Conservation (phyloP, 1,140 invertebrate genomes). For the Habropoda laboriosa region DNA sequence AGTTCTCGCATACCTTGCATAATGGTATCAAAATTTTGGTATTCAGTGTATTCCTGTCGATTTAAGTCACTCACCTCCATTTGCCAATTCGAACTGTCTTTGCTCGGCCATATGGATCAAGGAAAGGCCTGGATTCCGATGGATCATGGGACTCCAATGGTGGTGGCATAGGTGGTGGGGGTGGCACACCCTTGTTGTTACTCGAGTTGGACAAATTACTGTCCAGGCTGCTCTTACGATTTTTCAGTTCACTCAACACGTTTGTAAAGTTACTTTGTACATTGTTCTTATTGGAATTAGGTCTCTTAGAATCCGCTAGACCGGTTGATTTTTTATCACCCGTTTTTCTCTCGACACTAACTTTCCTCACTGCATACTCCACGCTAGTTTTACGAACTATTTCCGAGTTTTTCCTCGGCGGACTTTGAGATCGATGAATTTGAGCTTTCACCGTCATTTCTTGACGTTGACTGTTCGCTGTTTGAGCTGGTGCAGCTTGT, state of each 20-base stretch:
- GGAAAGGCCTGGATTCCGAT: slow-evolving; percentile 89
- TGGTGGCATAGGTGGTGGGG: slow-evolving; percentile 93
- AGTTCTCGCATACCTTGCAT: too few species aligned
- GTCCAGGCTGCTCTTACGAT: slow-evolving; percentile 85
- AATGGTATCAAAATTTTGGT: too few species aligned
- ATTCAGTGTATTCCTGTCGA: too few species aligned
- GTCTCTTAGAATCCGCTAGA: slow-evolving; percentile 68
- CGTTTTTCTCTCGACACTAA: slow-evolving; percentile 73
- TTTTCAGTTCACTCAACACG: slow-evolving; percentile 83
- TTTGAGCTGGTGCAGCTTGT: slow-evolving; percentile 59
- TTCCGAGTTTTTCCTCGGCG: slow-evolving; percentile 73
- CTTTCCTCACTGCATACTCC: slow-evolving; percentile 76
- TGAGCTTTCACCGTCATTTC: slow-evolving; percentile 82
- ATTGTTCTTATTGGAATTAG: slow-evolving; percentile 74
- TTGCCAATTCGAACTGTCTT: slow-evolving; percentile 98
- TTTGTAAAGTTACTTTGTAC: slow-evolving; percentile 83
- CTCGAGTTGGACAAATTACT: slow-evolving; percentile 80
- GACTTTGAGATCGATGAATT: slow-evolving; percentile 81
- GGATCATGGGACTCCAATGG: slow-evolving; percentile 90
- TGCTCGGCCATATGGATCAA: slow-evolving; percentile 95
- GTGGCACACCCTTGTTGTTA: slow-evolving; percentile 84
- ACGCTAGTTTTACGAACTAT: slow-evolving; percentile 68
- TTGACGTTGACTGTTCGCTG: slow-evolving; percentile 69
- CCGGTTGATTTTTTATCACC: slow-evolving; percentile 65
- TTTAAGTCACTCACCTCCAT: slow-evolving; percentile 83